Evolutionary conservation across 2,113 vertebrate species (phyloP).

Genomic region (Pluvialis apricaria): DNA sequence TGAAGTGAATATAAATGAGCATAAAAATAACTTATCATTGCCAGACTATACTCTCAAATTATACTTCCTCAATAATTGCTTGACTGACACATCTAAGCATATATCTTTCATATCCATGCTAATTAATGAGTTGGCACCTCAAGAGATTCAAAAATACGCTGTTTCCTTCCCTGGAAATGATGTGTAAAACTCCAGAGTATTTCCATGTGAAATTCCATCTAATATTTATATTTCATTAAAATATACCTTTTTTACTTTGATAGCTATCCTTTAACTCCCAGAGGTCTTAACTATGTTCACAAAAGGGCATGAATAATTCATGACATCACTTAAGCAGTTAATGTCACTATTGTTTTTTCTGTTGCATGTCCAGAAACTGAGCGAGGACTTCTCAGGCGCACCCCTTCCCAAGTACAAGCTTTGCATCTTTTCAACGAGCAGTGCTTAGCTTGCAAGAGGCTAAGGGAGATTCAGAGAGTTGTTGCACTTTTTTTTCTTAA

Average conservation of each 20-base stretch:
- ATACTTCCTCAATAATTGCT: constrained; percentile 17
- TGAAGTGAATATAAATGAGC: constrained; percentile 29
- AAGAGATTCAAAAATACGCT: not conserved
- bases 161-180: constrained; percentile 26
- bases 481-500: not conserved
- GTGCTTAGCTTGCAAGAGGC: not conserved
- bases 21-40: constrained; percentile 1
- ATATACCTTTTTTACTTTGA: not conserved
- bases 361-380: not conserved
- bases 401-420: not conserved
- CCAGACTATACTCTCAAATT: constrained; percentile 12
- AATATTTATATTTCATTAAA: constrained; percentile 46
- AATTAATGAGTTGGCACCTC: constrained; percentile 49
- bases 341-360: not conserved
- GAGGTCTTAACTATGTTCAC: not conserved
- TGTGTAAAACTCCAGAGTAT: constrained; percentile 15
- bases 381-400: not conserved
- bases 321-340: not conserved
- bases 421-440: not conserved
- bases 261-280: not conserved
- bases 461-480: not conserved
- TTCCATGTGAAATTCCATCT: constrained; percentile 6
- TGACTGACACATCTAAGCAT: not conserved
- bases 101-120: constrained; percentile 3
- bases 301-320: not conserved